Evolutionary conservation across 2,888 invertebrate species (phyloP).

Genomic region (Cheilosia scutellata): DNA sequence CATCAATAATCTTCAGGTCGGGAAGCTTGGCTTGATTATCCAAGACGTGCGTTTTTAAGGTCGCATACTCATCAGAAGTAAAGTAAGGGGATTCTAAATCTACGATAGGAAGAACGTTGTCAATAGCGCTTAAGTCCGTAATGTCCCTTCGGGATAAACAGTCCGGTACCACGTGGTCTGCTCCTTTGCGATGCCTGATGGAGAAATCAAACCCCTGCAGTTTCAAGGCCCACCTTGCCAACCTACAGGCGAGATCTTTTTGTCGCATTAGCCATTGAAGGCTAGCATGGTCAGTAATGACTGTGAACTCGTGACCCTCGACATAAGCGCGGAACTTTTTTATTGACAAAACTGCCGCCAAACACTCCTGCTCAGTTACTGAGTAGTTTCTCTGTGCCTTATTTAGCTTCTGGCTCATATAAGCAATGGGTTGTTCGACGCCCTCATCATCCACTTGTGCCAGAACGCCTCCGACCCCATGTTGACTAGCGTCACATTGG

Average conservation of each 20-base stretch:
- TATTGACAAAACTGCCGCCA: neutral
- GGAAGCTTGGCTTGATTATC: conserved; percentile 31
- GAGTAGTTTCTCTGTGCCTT: conserved; percentile 36
- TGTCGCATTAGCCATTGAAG: conserved; percentile 78
- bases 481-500: conserved; percentile 49
- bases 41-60: too few relatives aligned
- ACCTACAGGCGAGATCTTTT: conserved; percentile 77
- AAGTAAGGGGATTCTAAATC: too few relatives aligned
- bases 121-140: conserved; percentile 24
- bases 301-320: conserved; percentile 12
- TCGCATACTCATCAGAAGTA: too few relatives aligned
- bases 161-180: conserved; percentile 77
- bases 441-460: neutral
- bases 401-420: conserved; percentile 29
- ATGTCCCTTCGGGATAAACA: conserved; percentile 72
- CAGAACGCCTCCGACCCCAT: conserved; percentile 13
- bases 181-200: conserved; percentile 77
- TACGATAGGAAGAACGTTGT: too few relatives aligned
- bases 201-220: conserved; percentile 73
- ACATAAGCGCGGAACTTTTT: neutral
- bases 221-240: conserved; percentile 78
- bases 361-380: conserved; percentile 35
- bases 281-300: conserved; percentile 77
- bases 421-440: neutral
- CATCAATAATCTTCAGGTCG: conserved; percentile 60